These are phyloP conservation scores for Platynereis dumerilii DNA, from an alignment of 2,888 invertebrate species.

Conservation along the genomic window DNA sequence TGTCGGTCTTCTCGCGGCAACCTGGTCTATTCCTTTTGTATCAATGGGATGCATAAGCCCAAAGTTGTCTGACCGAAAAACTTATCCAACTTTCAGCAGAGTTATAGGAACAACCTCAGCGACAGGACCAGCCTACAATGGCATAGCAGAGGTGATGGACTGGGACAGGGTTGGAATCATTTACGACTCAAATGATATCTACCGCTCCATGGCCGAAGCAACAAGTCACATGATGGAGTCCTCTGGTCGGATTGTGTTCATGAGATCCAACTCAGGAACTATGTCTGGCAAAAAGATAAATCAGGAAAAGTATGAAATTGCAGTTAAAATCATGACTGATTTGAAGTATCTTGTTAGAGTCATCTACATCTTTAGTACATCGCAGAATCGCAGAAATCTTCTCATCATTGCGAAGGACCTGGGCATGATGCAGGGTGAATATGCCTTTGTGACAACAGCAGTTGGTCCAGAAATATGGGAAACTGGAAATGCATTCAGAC, in stretches of 20 bases:
- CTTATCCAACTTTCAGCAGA: slow-evolving; percentile 6
- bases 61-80: not conserved
- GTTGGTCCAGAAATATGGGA: not conserved
- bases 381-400: not conserved
- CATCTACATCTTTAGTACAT: not conserved
- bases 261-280: not conserved
- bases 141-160: not conserved
- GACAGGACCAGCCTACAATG: not conserved
- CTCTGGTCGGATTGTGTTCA: not conserved
- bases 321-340: not conserved
- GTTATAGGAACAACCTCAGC: slow-evolving; percentile 1
- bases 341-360: slow-evolving; percentile 1
- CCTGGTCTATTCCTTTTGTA: slow-evolving; percentile 10
- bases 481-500: not conserved
- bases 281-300: not conserved
- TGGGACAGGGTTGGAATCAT: not conserved
- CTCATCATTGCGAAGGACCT: not conserved
- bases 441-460: not conserved
- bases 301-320: not conserved
- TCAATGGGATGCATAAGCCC: not conserved
- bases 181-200: not conserved
- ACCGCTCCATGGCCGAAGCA: not conserved
- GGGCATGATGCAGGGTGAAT: slow-evolving; percentile 2
- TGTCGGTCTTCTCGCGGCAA: not conserved
- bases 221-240: not conserved